Conservation (phyloP, 2,113 vertebrate species). For the Poecilia latipinna region DNA sequence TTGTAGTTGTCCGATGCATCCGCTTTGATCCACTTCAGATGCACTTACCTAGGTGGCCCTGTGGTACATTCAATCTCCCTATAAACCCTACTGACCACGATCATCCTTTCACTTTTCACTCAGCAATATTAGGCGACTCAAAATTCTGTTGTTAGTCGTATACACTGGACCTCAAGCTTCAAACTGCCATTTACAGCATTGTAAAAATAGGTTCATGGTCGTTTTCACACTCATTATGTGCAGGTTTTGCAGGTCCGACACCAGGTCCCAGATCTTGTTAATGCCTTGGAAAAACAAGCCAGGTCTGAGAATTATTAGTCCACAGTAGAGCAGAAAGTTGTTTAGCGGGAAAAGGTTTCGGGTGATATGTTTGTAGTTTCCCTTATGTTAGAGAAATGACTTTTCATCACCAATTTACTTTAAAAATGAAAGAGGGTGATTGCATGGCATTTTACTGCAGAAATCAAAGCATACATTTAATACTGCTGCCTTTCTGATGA, state of each 20-base stretch:
- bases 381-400: too few relatives aligned
- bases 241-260: not conserved
- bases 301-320: not conserved
- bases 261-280: not conserved
- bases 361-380: too few relatives aligned
- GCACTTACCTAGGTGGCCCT: not conserved
- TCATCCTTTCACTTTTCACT: not conserved
- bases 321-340: too few relatives aligned
- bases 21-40: not conserved
- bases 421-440: too few relatives aligned
- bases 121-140: not conserved
- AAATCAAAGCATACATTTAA: too few relatives aligned
- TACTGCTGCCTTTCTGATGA: too few relatives aligned
- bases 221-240: not conserved
- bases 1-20: not conserved
- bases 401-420: too few relatives aligned
- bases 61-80: not conserved
- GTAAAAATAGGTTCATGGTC: not conserved
- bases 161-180: not conserved
- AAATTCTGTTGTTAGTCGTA: not conserved
- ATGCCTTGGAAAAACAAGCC: not conserved
- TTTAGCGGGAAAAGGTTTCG: too few relatives aligned
- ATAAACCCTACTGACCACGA: not conserved
- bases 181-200: not conserved
- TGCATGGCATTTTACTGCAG: too few relatives aligned